These are phyloP conservation scores for Siphlonurus alternatus DNA, from an alignment of 2,888 invertebrate genomes.

Conservation along the genomic window DNA sequence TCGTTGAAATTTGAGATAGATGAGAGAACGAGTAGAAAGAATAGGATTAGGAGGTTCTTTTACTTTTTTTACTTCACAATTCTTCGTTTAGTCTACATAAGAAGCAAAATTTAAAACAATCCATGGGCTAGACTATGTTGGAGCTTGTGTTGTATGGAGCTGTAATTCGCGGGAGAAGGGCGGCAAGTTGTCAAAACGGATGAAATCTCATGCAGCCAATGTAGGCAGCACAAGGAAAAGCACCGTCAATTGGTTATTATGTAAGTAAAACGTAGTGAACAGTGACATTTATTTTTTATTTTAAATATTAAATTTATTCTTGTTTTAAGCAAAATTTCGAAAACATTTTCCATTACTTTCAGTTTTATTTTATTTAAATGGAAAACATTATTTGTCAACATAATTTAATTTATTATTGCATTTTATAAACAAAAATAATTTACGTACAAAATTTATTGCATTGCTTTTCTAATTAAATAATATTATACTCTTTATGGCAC, in stretches of 20 bases:
- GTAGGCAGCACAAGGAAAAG: neutral
- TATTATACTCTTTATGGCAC: neutral
- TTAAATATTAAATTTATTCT: neutral
- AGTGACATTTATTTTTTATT: neutral
- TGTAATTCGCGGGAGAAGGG: neutral
- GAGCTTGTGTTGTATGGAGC: neutral
- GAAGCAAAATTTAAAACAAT: neutral
- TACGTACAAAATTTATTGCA: neutral
- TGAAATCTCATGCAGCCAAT: neutral
- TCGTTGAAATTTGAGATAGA: no score
- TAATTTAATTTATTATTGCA: neutral
- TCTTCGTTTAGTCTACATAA: neutral
- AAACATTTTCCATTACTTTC: neutral
- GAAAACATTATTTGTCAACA: neutral
- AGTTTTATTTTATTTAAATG: neutral
- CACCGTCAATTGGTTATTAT: neutral
- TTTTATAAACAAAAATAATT: no score
- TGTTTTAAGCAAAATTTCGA: neutral
- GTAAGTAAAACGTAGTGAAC: neutral
- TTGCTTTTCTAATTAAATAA: neutral
- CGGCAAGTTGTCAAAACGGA: neutral
- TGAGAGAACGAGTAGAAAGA: no score
- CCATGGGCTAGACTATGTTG: neutral
- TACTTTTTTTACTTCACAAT: neutral
- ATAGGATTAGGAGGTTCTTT: no score